phyloP scores from a whole-genome alignment of 2,113 vertebrate genomes.

The Lasiurus cinereus region DNA sequence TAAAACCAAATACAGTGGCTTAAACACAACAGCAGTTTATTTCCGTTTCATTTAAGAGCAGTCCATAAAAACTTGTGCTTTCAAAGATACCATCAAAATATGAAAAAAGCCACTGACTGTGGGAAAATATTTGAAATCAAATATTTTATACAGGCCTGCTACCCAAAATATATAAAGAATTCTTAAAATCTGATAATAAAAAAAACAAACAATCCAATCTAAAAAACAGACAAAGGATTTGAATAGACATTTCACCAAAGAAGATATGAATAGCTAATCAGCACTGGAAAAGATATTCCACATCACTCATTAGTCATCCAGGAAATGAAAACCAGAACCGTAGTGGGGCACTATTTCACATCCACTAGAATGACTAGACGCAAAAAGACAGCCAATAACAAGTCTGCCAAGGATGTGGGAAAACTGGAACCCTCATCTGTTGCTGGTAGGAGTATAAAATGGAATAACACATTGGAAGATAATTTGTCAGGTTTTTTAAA shows the following conservation, averaged over 20 bases:
- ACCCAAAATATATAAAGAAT: neutral
- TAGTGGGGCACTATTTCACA: neutral
- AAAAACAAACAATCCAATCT: neutral
- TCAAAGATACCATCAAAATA: neutral
- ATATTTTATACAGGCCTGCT: neutral
- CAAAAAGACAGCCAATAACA: neutral
- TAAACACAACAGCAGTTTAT: slow-evolving; percentile 22
- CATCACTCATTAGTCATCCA: neutral
- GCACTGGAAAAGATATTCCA: neutral
- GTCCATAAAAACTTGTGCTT: neutral
- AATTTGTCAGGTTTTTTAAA: neutral
- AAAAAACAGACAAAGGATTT: slow-evolving; percentile 39
- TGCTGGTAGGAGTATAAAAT: neutral
- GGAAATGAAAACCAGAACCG: slow-evolving; percentile 35
- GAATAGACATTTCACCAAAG: neutral
- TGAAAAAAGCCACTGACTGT: neutral
- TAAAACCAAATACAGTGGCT: neutral
- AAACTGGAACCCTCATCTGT: neutral
- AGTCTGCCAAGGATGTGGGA: neutral
- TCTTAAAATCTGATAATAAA: neutral
- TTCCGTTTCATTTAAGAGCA: slow-evolving; percentile 48
- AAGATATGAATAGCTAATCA: neutral
- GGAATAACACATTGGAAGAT: neutral
- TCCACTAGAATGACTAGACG: neutral
- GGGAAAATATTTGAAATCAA: neutral